Base-by-base conservation (phyloP, 2,888 invertebrate genomes). In the Morpho helenor region DNA sequence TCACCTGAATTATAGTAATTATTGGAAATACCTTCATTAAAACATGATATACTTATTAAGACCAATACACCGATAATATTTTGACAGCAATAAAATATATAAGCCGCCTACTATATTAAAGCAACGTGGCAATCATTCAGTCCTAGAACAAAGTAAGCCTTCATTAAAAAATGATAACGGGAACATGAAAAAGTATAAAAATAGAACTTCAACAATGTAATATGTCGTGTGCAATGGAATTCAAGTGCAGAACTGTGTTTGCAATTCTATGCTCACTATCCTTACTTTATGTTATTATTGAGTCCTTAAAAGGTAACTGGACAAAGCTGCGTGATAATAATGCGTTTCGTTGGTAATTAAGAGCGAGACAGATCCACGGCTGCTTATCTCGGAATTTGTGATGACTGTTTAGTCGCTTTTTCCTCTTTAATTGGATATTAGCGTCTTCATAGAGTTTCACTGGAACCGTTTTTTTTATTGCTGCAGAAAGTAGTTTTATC, bases 291-390 rank as follows among this genome's bases (percentile, higher is more conserved):
- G 79, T 80, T 78, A 80, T 79, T 82, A 76, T 80, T 76, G 74
- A 70, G 73, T 69, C 77, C 85, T 74, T 81, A 84, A 85, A 86
- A 77, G 82, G 80, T 80, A 82, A 78, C 76, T 79, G 76, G 71
- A 73, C 75, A 76, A 69, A 70, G 69, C 76, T 71, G 71, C 69
- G 76, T 75, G 79, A 79, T 87, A 88, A 84, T 84, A 80, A 83
- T 79, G 81, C 75, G 83, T 86, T 89, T 87, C 84, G 87, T 84
- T 75, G 79, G 82, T 84, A 88, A 89, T 88, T 89, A 89, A 87
- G 86, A 84, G 71, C 82, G 74, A 59, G 57, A 54, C 56, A 43
- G 63, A 63, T 63, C 56, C 56, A 31, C 1, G 47, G 49, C 40
- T 16, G 43, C 44, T 86, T 80, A 79, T 79, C 73, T 60, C 68